Conservation (phyloP, 2,113 vertebrate species). For the Aplodontia rufa region DNA sequence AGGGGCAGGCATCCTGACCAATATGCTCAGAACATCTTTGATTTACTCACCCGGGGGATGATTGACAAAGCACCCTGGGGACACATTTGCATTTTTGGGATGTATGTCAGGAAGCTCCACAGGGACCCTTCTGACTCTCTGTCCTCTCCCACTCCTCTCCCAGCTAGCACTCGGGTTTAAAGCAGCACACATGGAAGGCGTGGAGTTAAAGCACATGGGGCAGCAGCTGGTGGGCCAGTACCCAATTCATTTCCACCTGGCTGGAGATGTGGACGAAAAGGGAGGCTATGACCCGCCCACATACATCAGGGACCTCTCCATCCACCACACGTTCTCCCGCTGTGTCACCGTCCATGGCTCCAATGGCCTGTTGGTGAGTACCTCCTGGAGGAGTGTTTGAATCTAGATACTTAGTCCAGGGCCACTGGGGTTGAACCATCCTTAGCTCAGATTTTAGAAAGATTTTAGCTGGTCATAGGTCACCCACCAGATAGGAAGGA, state of each 20-base stretch:
- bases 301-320: conserved; percentile 90
- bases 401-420: neutral
- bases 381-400: rapidly evolving
- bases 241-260: conserved; percentile 97
- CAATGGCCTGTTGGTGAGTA: conserved; percentile 96
- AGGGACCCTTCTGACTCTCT: neutral
- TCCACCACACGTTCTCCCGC: conserved; percentile 96
- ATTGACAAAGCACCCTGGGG: rapidly evolving
- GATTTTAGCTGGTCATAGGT: neutral
- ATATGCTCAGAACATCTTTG: neutral
- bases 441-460: neutral
- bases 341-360: conserved; percentile 95
- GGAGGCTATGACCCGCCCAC: conserved; percentile 94
- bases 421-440: neutral
- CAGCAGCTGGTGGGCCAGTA: conserved; percentile 98
- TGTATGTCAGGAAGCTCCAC: neutral
- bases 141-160: neutral
- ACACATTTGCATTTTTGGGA: rapidly evolving
- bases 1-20: neutral
- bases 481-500: neutral
- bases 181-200: conserved; percentile 91
- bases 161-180: conserved; percentile 93
- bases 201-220: conserved; percentile 95
- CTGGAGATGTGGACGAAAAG: conserved; percentile 92
- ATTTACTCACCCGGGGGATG: neutral